These are phyloP conservation scores for Leptinotarsa peninsularis DNA, from an alignment of 2,888 invertebrate species.

Conservation along the genomic window DNA sequence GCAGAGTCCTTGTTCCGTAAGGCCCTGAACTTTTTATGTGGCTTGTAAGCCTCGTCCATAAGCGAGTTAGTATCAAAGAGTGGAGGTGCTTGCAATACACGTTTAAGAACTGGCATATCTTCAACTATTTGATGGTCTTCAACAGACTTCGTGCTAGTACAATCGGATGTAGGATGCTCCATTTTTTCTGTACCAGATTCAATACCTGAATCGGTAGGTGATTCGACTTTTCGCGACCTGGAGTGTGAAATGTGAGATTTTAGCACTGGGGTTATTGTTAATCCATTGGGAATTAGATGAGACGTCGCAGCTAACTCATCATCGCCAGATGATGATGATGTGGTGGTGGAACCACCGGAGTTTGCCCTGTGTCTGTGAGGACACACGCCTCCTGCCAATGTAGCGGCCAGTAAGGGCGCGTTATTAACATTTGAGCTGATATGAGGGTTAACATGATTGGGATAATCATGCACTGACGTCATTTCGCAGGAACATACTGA, in stretches of 20 bases:
- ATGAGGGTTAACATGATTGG: constrained; percentile 59
- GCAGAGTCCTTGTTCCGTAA: constrained; percentile 78
- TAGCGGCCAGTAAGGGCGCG: constrained; percentile 80
- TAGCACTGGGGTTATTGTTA: constrained; percentile 78
- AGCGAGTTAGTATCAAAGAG: constrained; percentile 89
- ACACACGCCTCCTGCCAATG: constrained; percentile 78
- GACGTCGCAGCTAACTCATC: constrained; percentile 79
- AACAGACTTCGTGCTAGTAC: constrained; percentile 88
- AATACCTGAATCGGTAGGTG: constrained; percentile 93
- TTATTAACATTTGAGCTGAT: constrained; percentile 75
- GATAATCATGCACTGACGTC: constrained; percentile 72
- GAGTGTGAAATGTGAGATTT: constrained; percentile 64
- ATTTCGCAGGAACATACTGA: constrained; percentile 80
- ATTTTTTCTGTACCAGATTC: constrained; percentile 92
- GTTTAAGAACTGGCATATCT: constrained; percentile 94
- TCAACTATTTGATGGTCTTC: constrained; percentile 76
- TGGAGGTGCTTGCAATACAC: constrained; percentile 92
- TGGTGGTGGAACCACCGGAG: constrained; percentile 67
- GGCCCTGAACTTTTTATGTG: constrained; percentile 94
- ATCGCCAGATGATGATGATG: constrained; percentile 78
- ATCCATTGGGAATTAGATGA: constrained; percentile 78
- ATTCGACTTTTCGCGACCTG: constrained; percentile 87
- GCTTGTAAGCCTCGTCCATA: constrained; percentile 96
- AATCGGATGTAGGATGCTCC: constrained; percentile 83
- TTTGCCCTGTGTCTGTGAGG: constrained; percentile 81